Conservation (phyloP, 2,797 vertebrate species). For the Spinibarbus caldwelli region DNA sequence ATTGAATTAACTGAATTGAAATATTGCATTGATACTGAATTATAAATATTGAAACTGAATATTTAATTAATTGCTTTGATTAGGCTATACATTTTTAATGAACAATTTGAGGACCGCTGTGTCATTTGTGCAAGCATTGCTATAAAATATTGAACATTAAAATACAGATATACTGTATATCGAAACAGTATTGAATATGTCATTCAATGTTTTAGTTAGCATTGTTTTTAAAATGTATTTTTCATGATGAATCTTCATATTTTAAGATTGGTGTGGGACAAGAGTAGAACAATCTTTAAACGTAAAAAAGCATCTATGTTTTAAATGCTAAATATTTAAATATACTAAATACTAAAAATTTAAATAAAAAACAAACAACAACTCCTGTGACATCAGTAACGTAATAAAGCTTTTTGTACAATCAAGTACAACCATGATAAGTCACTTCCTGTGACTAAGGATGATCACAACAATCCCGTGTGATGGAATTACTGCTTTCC, state of each 20-base stretch:
- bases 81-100: neutral
- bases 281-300: neutral
- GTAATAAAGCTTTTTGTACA: neutral
- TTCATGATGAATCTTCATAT: neutral
- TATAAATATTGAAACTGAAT: neutral
- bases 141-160: neutral
- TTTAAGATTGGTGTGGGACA: neutral
- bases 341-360: neutral
- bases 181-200: neutral
- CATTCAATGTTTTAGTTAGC: neutral
- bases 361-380: too few species aligned
- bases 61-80: neutral
- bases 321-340: neutral
- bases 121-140: neutral
- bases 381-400: neutral
- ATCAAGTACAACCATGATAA: neutral
- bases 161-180: neutral
- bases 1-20: neutral
- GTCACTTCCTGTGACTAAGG: slow-evolving; percentile 14
- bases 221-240: neutral
- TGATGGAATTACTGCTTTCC: neutral
- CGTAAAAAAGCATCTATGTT: neutral
- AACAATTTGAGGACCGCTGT: neutral
- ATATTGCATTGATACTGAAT: neutral
- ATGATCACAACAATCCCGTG: slow-evolving; percentile 6